A percentile compares a stretch with the other conserved stretches of the same genome.
Conservation (phyloP, 2,888 invertebrate species). For the Drosophila macrospina region DNA sequence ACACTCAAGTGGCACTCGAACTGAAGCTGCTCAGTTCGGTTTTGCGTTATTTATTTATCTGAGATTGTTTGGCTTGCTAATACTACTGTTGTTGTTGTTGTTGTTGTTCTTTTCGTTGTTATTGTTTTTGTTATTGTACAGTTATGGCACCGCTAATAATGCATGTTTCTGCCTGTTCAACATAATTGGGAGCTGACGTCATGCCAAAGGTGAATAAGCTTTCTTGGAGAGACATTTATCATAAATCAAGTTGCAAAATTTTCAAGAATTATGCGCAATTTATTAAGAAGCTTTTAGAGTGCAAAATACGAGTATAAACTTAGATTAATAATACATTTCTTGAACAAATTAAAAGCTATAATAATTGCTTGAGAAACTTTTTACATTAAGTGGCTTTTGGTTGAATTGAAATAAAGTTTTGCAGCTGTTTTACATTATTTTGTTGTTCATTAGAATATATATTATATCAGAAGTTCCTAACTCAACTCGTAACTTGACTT, state of each 20-base stretch:
- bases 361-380: constrained; percentile 1
- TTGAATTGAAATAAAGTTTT: background rate
- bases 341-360: background rate
- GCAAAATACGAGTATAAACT: background rate
- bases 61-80: constrained; percentile 20
- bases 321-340: constrained; percentile 4
- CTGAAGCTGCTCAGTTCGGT: constrained; percentile 23
- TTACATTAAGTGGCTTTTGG: constrained; percentile 1
- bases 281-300: constrained; percentile 10
- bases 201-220: constrained; percentile 51
- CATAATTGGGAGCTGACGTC: constrained; percentile 68
- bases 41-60: constrained; percentile 36
- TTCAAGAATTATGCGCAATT: constrained; percentile 2
- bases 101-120: constrained; percentile 15
- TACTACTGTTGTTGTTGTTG: constrained; percentile 18
- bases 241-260: constrained; percentile 21
- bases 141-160: constrained; percentile 35
- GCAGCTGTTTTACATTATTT: constrained; percentile 17
- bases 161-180: constrained; percentile 38
- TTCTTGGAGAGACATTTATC: constrained; percentile 1
- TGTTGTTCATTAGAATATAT: background rate
- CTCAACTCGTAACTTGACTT: background rate
- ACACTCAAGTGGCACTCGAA: constrained; percentile 40
- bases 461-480: constrained; percentile 7
- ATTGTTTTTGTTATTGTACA: constrained; percentile 37